Percentiles rank a stretch among this genome's conserved stretches.
These are phyloP conservation scores for Euclidia mi DNA, from an alignment of 2,888 invertebrate species.

Conservation along the genomic window DNA sequence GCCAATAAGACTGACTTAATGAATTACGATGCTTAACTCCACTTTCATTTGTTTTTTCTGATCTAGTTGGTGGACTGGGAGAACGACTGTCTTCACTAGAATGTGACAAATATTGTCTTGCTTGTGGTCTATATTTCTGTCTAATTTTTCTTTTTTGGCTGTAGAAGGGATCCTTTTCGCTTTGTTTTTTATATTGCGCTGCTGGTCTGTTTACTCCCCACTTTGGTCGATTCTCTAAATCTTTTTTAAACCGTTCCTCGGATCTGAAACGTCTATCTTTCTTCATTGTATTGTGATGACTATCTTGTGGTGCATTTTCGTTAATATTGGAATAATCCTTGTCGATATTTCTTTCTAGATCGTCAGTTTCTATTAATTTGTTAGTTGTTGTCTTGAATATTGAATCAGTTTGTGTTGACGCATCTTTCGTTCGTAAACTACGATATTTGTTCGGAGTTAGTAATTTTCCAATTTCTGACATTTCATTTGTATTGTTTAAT, in stretches of 20 bases:
- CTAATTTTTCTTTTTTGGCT: constrained; percentile 92
- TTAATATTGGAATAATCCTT: constrained; percentile 87
- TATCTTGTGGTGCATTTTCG: constrained; percentile 87
- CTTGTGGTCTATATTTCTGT: constrained; percentile 91
- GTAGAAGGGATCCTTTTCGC: constrained; percentile 96
- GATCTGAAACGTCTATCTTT: constrained; percentile 89
- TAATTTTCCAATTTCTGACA: constrained; percentile 74
- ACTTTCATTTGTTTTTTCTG: constrained; percentile 79
- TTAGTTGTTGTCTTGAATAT: constrained; percentile 69
- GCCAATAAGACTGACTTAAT: constrained; percentile 87
- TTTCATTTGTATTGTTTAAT: constrained; percentile 73
- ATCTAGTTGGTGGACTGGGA: constrained; percentile 86
- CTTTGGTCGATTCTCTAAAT: constrained; percentile 92
- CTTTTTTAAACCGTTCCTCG: constrained; percentile 89
- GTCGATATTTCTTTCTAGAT: constrained; percentile 82
- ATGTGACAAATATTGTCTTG: constrained; percentile 88
- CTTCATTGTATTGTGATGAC: constrained; percentile 83
- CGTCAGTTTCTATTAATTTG: constrained; percentile 77
- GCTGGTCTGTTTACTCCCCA: constrained; percentile 94
- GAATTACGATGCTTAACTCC: constrained; percentile 82
- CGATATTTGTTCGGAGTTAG: constrained; percentile 87
- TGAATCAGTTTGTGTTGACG: constrained; percentile 92
- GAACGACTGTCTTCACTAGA: constrained; percentile 91
- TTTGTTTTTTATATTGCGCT: constrained; percentile 96
- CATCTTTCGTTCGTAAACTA: constrained; percentile 88